Conservation (phyloP, 2,113 vertebrate genomes). For the Panthera tigris region DNA sequence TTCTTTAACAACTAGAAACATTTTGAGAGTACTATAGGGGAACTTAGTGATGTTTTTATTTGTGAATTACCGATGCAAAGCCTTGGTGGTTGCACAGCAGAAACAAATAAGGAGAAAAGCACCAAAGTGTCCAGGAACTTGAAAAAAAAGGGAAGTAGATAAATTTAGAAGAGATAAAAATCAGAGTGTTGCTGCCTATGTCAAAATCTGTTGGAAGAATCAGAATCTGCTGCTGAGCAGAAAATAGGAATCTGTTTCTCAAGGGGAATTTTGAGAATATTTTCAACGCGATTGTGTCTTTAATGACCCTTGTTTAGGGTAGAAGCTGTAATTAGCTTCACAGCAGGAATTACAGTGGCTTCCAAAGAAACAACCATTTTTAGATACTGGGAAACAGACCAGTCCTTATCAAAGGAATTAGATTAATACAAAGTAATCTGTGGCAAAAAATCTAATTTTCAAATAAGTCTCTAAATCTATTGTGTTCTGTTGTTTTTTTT, state of each 20-base stretch:
- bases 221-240: background rate
- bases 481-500: too few species aligned
- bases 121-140: background rate
- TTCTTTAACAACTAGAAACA: background rate
- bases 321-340: background rate
- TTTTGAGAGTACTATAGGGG: background rate
- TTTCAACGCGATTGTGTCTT: background rate
- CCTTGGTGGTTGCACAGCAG: background rate
- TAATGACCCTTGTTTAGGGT: background rate
- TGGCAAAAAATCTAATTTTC: background rate
- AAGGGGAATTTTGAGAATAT: background rate
- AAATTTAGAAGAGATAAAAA: background rate
- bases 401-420: background rate
- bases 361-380: background rate
- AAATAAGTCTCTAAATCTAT: background rate
- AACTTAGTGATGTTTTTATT: background rate
- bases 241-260: background rate
- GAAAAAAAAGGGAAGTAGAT: background rate
- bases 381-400: background rate
- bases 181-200: background rate
- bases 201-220: background rate
- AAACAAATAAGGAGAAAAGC: background rate
- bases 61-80: background rate
- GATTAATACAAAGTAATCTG: background rate
- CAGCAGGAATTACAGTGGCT: background rate